A percentile compares a stretch with the other conserved stretches of the same genome.
These are phyloP conservation scores for Odocoileus virginianus DNA, from an alignment of 2,113 vertebrate genomes.

Conservation along the genomic window DNA sequence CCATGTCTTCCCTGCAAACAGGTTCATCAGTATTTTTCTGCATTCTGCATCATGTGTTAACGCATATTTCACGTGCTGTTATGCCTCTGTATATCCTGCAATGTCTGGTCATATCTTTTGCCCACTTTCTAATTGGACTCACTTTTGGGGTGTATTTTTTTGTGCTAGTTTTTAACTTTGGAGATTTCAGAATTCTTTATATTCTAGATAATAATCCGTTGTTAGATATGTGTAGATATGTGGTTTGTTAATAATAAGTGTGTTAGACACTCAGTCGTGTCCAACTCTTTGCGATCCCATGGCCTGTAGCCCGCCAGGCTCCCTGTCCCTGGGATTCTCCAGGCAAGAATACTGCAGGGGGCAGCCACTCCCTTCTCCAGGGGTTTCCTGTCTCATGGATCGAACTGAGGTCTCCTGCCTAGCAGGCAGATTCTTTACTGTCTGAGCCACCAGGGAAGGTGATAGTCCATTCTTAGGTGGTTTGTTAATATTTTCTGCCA, in stretches of 20 bases:
- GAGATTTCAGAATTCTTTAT: not conserved
- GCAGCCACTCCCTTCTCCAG: not conserved
- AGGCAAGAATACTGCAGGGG: not conserved
- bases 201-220: not conserved
- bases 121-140: not conserved
- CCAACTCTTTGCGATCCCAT: rapidly evolving
- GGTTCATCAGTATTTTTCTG: not conserved
- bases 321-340: not conserved
- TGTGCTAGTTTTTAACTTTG: not conserved
- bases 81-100: not conserved
- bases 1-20: rapidly evolving
- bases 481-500: not conserved
- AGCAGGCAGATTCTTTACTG: not conserved
- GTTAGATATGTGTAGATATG: not conserved
- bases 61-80: rapidly evolving
- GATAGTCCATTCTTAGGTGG: not conserved
- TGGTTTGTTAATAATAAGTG: not conserved
- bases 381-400: not conserved
- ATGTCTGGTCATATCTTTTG: not conserved
- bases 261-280: not conserved
- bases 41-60: too few species aligned
- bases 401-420: not conserved
- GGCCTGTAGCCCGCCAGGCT: not conserved
- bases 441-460: not conserved
- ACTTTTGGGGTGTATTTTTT: not conserved